Evolutionary conservation across 2,888 invertebrate genomes (phyloP).

Genomic region (Pachycephus smyrnensis): DNA sequence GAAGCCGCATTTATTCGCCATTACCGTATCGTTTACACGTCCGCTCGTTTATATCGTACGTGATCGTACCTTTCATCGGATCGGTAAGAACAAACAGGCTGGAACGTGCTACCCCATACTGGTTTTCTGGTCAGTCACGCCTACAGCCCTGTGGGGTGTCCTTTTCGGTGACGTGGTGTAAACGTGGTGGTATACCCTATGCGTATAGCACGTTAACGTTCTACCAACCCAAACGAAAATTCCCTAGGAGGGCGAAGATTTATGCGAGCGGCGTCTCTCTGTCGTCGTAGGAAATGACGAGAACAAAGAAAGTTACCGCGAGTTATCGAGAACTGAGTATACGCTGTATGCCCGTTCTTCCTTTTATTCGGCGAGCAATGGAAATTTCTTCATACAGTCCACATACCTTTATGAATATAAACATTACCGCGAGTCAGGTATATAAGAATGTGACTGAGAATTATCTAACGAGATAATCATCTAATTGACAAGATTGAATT

Average conservation of each 20-base stretch:
- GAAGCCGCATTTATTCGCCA: too few species aligned
- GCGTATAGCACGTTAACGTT: too few species aligned
- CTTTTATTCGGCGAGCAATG: neutral
- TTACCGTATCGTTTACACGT: neutral
- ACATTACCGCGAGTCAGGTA: too few species aligned
- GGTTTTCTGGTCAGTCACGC: constrained; percentile 23
- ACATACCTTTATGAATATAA: too few species aligned
- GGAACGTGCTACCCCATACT: constrained; percentile 18
- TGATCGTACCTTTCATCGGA: constrained; percentile 15
- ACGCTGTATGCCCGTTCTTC: neutral
- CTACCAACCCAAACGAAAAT: neutral
- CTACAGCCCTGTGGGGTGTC: constrained; percentile 19
- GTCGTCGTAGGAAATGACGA: constrained; percentile 17
- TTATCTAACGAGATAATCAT: too few species aligned
- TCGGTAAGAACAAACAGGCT: constrained; percentile 22
- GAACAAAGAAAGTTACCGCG: constrained; percentile 31
- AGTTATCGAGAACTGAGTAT: neutral
- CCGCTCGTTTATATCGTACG: constrained; percentile 3
- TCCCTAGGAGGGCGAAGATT: constrained; percentile 14
- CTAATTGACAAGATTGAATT: too few species aligned
- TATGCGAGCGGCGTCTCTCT: constrained; percentile 12
- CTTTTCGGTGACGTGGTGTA: neutral
- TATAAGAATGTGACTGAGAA: too few species aligned
- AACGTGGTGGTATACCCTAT: too few species aligned
- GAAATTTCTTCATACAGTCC: too few species aligned